Conservation (phyloP, 2,113 vertebrate species). For the Anarhynchus alexandrinus region DNA sequence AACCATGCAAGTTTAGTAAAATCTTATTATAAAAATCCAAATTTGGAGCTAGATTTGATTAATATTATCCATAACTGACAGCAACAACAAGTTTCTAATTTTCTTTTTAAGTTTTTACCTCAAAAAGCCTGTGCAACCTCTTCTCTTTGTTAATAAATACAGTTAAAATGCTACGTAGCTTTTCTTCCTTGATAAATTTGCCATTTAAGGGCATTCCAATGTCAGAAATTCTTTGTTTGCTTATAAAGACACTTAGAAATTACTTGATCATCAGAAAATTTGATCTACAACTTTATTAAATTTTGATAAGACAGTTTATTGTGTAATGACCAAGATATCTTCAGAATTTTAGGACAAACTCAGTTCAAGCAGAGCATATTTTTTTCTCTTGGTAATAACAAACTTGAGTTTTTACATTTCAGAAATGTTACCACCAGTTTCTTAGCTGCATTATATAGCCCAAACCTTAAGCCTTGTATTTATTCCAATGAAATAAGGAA, state of each 20-base stretch:
- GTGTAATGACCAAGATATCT: neutral
- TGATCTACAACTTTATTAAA: constrained; percentile 1
- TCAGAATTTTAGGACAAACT: constrained; percentile 54
- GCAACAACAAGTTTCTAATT: neutral
- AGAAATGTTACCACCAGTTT: constrained; percentile 36
- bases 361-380: constrained; percentile 20
- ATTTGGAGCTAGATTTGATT: neutral
- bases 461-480: constrained; percentile 11
- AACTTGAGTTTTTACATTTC: constrained; percentile 20
- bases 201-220: constrained; percentile 7
- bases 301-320: constrained; percentile 32
- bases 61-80: neutral
- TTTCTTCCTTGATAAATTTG: constrained; percentile 28
- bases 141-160: constrained; percentile 33
- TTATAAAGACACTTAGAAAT: constrained; percentile 49
- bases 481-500: constrained; percentile 11
- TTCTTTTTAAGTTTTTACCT: neutral
- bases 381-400: constrained; percentile 25
- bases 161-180: neutral
- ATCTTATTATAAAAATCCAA: neutral
- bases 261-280: constrained; percentile 25
- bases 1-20: constrained; percentile 1
- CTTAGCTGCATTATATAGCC: constrained; percentile 30
- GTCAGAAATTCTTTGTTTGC: neutral
- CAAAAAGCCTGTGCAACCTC: neutral